Evolutionary conservation across 2,888 invertebrate genomes (phyloP).

Genomic region (Drepana falcataria): DNA sequence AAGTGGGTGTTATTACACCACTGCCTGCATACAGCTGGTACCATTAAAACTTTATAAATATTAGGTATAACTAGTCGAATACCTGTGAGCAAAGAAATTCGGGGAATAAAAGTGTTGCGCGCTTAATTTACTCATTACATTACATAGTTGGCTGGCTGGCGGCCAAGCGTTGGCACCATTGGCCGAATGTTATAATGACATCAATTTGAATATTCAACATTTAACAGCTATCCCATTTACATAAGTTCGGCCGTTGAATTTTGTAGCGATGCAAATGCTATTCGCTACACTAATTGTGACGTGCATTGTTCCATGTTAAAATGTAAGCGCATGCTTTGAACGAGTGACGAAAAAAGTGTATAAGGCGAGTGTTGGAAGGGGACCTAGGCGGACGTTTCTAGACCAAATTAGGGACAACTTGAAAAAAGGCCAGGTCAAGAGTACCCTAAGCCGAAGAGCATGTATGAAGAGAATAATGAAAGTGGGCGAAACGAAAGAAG

Average conservation of each 20-base stretch:
- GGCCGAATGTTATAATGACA: conserved; percentile 78
- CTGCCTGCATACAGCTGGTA: too few species aligned
- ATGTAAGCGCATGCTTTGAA: conserved; percentile 17
- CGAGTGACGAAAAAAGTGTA: too few species aligned
- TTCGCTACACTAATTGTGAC: conserved; percentile 66
- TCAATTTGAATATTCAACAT: conserved; percentile 79
- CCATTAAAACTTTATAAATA: too few species aligned
- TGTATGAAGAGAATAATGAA: too few species aligned
- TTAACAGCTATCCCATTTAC: conserved; percentile 74
- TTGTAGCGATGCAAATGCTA: conserved; percentile 70
- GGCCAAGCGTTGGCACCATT: conserved; percentile 68
- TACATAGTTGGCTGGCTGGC: conserved; percentile 68
- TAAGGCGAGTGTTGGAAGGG: too few species aligned
- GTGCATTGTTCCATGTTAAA: conserved; percentile 53
- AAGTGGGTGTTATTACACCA: too few species aligned
- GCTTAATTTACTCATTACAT: conserved; percentile 74
- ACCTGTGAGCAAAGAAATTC: conserved; percentile 29
- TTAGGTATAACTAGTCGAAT: conserved; percentile 14
- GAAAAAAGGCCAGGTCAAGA: too few species aligned
- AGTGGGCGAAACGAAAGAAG: too few species aligned
- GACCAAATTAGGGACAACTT: too few species aligned
- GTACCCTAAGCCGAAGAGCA: too few species aligned
- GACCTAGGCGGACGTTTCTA: too few species aligned
- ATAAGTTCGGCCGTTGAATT: conserved; percentile 77
- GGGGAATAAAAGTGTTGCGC: conserved; percentile 47